Evolutionary conservation across 1,140 invertebrate genomes (phyloP).

Genomic region (Bacillus rossius): DNA sequence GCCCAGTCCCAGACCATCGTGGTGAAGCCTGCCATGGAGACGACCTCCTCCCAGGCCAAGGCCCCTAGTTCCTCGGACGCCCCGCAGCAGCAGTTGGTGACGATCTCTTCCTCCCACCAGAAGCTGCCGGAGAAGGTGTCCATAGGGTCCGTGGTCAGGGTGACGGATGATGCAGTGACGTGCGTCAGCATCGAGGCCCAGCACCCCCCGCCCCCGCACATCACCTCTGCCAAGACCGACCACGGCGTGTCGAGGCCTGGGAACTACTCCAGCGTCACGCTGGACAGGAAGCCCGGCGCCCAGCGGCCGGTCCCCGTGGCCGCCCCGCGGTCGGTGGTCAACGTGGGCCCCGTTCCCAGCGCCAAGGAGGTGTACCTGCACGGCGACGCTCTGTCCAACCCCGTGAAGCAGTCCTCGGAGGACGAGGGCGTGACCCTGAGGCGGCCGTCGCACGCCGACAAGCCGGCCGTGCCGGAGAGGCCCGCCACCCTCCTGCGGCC

Average conservation of each 20-base stretch:
- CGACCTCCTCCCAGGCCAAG: not conserved
- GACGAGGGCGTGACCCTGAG: not conserved
- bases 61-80: not conserved
- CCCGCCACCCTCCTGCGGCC: constrained; percentile 7
- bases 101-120: not conserved
- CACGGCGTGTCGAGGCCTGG: too few species aligned
- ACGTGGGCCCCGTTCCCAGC: not conserved
- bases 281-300: constrained; percentile 1
- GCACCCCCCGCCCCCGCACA: too few species aligned
- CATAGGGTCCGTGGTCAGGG: not conserved
- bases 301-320: constrained; percentile 10
- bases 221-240: too few species aligned
- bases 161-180: not conserved
- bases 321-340: constrained; percentile 5
- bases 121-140: not conserved
- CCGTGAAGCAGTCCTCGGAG: constrained; percentile 1
- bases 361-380: not conserved
- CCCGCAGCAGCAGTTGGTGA: not conserved
- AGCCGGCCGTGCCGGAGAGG: constrained; percentile 8
- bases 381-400: not conserved
- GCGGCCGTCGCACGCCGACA: not conserved
- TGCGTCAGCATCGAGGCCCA: not conserved
- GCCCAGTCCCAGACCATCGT: not conserved
- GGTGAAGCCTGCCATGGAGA: not conserved
- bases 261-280: not conserved